phyloP scores from a whole-genome alignment of 2,113 vertebrate genomes.

The Machaerirhynchus nigripectus region DNA sequence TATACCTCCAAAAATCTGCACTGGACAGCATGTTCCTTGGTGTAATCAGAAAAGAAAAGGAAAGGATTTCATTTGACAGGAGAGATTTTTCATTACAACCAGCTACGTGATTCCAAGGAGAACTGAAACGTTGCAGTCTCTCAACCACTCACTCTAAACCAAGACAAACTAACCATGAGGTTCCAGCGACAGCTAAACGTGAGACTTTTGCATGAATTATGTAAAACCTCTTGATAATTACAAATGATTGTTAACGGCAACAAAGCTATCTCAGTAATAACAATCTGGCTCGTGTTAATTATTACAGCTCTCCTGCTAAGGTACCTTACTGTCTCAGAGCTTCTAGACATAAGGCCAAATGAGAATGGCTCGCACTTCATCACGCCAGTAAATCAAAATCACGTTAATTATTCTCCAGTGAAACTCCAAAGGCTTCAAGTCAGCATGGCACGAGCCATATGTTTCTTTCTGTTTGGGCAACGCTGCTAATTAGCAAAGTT shows the following conservation, averaged over 20 bases:
- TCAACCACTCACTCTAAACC: not conserved
- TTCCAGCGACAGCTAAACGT: not conserved
- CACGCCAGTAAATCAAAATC: slow-evolving; percentile 21
- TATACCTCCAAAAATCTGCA: not conserved
- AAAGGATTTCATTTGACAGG: not conserved
- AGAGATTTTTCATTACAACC: not conserved
- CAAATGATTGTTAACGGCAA: not conserved
- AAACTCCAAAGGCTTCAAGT: slow-evolving; percentile 30
- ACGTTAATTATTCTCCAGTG: slow-evolving; percentile 40
- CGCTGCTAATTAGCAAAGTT: not conserved
- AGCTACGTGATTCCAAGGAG: not conserved
- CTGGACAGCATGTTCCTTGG: not conserved
- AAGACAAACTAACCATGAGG: not conserved
- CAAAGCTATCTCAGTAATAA: slow-evolving; percentile 4
- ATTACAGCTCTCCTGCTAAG: slow-evolving; percentile 20
- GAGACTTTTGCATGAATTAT: not conserved
- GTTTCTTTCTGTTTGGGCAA: not conserved
- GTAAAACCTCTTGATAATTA: slow-evolving; percentile 34
- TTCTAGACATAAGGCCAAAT: not conserved
- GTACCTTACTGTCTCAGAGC: not conserved
- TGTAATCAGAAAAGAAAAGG: not conserved
- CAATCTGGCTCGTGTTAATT: slow-evolving; percentile 29
- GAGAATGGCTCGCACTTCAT: not conserved
- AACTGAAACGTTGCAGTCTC: not conserved
- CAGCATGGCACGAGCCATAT: not conserved